These are phyloP conservation scores for Cyanistes caeruleus DNA, from an alignment of 2,113 vertebrate genomes.

Conservation along the genomic window DNA sequence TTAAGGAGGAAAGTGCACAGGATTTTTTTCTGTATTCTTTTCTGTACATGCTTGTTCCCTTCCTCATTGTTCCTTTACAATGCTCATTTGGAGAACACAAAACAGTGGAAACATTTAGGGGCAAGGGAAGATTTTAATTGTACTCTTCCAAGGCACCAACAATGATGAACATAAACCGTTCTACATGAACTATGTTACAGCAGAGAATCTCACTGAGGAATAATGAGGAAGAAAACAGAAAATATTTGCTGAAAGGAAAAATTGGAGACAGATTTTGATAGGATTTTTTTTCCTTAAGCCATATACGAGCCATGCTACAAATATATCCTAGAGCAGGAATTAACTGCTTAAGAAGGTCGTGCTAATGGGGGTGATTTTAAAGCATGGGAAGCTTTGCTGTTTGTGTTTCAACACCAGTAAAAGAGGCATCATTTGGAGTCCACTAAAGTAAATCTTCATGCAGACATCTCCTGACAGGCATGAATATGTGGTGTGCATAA, in stretches of 20 bases:
- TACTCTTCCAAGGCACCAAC: rapidly evolving
- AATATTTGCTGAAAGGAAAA: slow-evolving; percentile 3
- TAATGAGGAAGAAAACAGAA: slow-evolving; percentile 8
- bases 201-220: not conserved
- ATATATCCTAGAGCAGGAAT: not conserved
- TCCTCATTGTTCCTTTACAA: not conserved
- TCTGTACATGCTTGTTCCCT: not conserved
- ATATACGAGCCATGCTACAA: not conserved
- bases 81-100: not conserved
- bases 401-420: not conserved
- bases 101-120: not conserved
- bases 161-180: not conserved
- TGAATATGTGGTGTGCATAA: not conserved
- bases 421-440: not conserved
- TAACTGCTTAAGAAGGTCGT: not conserved
- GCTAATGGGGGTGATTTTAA: not conserved
- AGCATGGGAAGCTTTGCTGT: not conserved
- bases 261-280: not conserved
- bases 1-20: not conserved
- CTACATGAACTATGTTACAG: not conserved
- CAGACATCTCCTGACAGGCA: not conserved
- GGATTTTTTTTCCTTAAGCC: not conserved
- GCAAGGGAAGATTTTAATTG: not conserved
- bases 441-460: not conserved
- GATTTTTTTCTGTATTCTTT: not conserved